phyloP scores from a whole-genome alignment of 2,888 invertebrate species.

The Osmoderma eremita region DNA sequence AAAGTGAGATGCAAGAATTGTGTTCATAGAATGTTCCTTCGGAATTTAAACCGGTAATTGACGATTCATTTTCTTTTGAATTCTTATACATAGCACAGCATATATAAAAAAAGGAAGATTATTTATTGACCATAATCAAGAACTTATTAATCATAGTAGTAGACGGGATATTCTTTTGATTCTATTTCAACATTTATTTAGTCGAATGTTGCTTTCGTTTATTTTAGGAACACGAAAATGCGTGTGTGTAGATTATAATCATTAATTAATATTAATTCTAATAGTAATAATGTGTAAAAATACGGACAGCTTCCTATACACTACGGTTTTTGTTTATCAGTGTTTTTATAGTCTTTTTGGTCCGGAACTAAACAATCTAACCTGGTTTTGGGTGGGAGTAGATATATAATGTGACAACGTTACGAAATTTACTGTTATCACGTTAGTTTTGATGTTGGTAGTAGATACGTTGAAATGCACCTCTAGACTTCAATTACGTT shows the following conservation, averaged over 20 bases:
- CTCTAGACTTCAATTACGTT: no score
- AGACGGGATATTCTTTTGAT: neutral
- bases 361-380: slow-evolving; percentile 28
- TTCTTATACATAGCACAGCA: no score
- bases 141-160: neutral
- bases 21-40: slow-evolving; percentile 18
- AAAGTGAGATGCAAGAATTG: neutral
- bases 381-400: neutral
- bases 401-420: neutral
- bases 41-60: neutral
- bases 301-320: slow-evolving; percentile 27
- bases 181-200: neutral
- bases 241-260: slow-evolving; percentile 2
- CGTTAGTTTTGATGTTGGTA: neutral
- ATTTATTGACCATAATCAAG: neutral
- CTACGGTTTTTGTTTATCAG: slow-evolving; percentile 8
- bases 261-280: neutral
- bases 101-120: no score
- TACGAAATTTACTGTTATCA: slow-evolving; percentile 7
- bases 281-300: slow-evolving; percentile 30
- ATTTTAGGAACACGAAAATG: slow-evolving; percentile 24
- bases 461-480: no score
- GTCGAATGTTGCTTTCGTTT: no score
- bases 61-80: no score
- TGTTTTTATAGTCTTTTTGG: slow-evolving; percentile 22